A percentile compares a stretch with the other conserved stretches of the same genome.
Conservation (phyloP, 2,113 vertebrate species). For the Arenaria interpres region DNA sequence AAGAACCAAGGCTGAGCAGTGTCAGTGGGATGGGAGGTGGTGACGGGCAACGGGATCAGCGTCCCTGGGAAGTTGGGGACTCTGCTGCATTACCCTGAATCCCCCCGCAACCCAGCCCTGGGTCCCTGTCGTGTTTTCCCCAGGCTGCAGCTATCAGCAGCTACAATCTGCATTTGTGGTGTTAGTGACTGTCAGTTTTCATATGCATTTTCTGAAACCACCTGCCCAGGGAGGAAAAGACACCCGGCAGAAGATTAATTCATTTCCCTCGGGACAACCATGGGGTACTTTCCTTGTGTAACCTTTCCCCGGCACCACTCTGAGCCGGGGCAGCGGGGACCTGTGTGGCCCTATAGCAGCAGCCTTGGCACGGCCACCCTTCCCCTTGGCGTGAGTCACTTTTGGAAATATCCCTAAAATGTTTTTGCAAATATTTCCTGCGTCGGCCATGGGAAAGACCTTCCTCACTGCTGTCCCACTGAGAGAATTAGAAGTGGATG, state of each 20-base stretch:
- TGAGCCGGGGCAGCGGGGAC: fast-evolving
- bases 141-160: neutral
- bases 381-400: fast-evolving
- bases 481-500: neutral
- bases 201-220: neutral
- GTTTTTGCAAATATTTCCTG: neutral
- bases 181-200: neutral
- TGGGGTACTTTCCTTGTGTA: neutral
- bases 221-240: neutral
- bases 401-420: neutral
- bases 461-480: fast-evolving
- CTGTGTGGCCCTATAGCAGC: fast-evolving
- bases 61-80: neutral
- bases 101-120: fast-evolving
- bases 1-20: neutral
- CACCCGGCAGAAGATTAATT: neutral
- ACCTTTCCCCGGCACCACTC: fast-evolving
- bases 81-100: neutral
- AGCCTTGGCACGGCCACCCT: fast-evolving
- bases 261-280: neutral
- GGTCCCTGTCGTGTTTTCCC: fast-evolving
- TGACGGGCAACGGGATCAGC: fast-evolving
- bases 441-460: fast-evolving
- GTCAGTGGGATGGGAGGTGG: fast-evolving
- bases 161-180: neutral